Evolutionary conservation across 2,888 invertebrate species (phyloP).

Genomic region (Argynnis bischoffii): DNA sequence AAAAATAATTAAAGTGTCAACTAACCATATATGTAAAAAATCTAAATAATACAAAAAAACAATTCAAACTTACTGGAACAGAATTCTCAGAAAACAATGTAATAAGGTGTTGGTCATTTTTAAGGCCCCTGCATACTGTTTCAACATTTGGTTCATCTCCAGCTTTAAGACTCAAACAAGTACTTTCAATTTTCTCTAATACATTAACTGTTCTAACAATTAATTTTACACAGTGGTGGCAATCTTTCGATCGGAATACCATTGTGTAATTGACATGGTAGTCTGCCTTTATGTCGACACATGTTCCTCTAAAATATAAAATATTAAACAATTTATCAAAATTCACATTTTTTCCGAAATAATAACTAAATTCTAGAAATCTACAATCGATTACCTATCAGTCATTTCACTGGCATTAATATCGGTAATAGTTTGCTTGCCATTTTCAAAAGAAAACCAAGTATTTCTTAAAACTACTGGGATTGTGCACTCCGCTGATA

Average conservation of each 20-base stretch:
- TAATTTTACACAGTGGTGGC: constrained; percentile 93
- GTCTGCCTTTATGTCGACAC: constrained; percentile 88
- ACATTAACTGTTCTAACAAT: constrained; percentile 94
- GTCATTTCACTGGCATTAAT: constrained; percentile 92
- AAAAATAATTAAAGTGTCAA: constrained; percentile 13
- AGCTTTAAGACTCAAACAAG: constrained; percentile 87
- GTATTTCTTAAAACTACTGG: constrained; percentile 91
- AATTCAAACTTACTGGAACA: constrained; percentile 83
- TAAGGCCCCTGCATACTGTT: constrained; percentile 88
- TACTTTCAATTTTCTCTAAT: constrained; percentile 93
- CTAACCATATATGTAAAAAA: neutral
- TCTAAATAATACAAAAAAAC: neutral
- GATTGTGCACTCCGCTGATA: constrained; percentile 84
- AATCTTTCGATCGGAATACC: constrained; percentile 87
- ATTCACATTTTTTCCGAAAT: neutral
- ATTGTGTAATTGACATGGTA: constrained; percentile 92
- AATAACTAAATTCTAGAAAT: constrained; percentile 9
- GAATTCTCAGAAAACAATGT: constrained; percentile 95
- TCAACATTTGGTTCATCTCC: constrained; percentile 87
- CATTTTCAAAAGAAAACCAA: constrained; percentile 96
- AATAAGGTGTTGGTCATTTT: constrained; percentile 89
- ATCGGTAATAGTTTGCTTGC: constrained; percentile 90
- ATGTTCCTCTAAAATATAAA: constrained; percentile 82
- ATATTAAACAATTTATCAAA: neutral
- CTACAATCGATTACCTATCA: constrained; percentile 64